Conservation (phyloP, 1,140 invertebrate species). For the Coptotermes formosanus region DNA sequence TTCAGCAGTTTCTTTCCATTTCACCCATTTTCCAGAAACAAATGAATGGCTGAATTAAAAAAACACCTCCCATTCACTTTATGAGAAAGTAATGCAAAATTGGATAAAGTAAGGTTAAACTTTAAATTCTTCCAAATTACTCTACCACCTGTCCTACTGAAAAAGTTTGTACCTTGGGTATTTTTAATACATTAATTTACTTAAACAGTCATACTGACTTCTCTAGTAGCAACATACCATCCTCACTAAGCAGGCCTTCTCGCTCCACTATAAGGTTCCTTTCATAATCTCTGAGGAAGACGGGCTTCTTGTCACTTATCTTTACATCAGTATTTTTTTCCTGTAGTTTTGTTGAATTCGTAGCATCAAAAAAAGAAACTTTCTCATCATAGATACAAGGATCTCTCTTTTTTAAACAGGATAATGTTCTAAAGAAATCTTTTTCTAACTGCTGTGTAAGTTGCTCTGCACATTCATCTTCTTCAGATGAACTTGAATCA, state of each 20-base stretch:
- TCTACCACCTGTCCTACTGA: too few relatives aligned
- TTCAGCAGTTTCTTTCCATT: too few relatives aligned
- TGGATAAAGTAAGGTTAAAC: too few relatives aligned
- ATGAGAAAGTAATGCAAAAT: too few relatives aligned
- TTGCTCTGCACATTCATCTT: slow-evolving; percentile 59
- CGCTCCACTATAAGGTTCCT: slow-evolving; percentile 71
- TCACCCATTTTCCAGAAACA: too few relatives aligned
- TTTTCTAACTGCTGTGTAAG: slow-evolving; percentile 69
- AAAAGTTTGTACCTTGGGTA: too few relatives aligned
- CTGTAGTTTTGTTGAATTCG: slow-evolving; percentile 39
- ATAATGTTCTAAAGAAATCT: slow-evolving; percentile 81
- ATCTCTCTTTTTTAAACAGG: slow-evolving; percentile 84
- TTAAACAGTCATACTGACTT: too few relatives aligned
- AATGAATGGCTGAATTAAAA: too few relatives aligned
- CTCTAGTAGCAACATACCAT: slow-evolving; percentile 45
- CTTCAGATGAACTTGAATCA: slow-evolving; percentile 49
- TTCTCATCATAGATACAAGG: slow-evolving; percentile 82
- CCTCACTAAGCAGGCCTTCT: slow-evolving; percentile 59
- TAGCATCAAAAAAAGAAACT: slow-evolving; percentile 69
- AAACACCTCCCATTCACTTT: too few relatives aligned
- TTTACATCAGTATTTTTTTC: slow-evolving; percentile 43
- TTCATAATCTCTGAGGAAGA: slow-evolving; percentile 79
- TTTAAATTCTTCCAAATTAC: too few relatives aligned
- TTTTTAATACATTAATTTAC: too few relatives aligned
- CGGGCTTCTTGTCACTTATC: slow-evolving; percentile 55